Conservation (phyloP, 2,797 vertebrate genomes). For the Eulemur mongoz region DNA sequence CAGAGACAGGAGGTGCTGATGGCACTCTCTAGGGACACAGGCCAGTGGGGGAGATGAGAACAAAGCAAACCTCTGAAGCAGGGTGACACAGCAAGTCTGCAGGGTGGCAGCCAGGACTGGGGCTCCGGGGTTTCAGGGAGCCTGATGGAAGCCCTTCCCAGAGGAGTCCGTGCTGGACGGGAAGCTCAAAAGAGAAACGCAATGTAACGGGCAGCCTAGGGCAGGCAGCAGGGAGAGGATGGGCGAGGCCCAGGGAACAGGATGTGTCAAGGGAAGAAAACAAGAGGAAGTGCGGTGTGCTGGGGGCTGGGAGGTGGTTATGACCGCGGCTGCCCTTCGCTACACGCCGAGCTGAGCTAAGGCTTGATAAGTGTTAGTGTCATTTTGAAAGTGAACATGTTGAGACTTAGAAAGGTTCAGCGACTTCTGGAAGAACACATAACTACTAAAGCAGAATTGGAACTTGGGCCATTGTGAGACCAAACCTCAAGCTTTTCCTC, state of each 20-base stretch:
- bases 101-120: background rate
- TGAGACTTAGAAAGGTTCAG: background rate
- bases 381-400: background rate
- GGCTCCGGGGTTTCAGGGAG: background rate
- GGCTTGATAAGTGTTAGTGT: background rate
- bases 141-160: background rate
- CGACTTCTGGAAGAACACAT: background rate
- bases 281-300: background rate
- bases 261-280: background rate
- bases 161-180: background rate
- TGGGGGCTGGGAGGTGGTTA: rapidly evolving
- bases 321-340: rapidly evolving
- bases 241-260: background rate
- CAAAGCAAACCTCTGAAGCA: background rate
- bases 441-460: background rate
- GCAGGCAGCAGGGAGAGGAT: background rate
- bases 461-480: background rate
- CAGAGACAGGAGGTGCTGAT: background rate
- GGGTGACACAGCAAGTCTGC: background rate
- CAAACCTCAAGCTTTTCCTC: background rate
- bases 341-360: rapidly evolving
- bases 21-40: background rate
- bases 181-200: background rate
- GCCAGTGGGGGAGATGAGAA: too few species aligned
- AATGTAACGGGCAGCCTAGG: background rate